These are phyloP conservation scores for Apoderus coryli DNA, from an alignment of 2,888 invertebrate species.

Conservation along the genomic window DNA sequence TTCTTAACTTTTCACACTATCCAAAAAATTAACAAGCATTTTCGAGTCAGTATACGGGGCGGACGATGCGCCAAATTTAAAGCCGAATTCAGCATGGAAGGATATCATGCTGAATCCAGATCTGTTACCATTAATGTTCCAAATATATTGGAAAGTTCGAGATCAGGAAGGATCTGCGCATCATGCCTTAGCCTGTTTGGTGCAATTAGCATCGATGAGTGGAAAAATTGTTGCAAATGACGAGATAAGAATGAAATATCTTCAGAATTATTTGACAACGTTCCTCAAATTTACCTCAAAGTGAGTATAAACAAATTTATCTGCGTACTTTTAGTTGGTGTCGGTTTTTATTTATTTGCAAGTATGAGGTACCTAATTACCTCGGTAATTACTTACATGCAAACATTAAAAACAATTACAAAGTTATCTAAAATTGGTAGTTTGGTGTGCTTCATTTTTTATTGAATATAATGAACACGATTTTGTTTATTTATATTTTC, in stretches of 20 bases:
- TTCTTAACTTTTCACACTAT: conserved; percentile 33
- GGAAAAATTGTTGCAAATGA: conserved; percentile 37
- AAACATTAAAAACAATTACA: no score
- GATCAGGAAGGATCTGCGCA: conserved; percentile 58
- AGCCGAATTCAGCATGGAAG: conserved; percentile 53
- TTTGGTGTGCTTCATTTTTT: no score
- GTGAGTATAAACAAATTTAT: no score
- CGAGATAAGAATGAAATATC: conserved; percentile 39
- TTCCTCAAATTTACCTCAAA: conserved; percentile 44
- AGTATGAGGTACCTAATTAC: no score
- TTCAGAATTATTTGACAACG: conserved; percentile 42
- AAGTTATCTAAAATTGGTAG: no score
- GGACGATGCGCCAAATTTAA: conserved; percentile 45
- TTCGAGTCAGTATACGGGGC: conserved; percentile 55
- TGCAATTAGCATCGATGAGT: conserved; percentile 60
- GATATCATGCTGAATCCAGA: conserved; percentile 62
- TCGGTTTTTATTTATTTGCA: no score
- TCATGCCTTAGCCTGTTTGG: conserved; percentile 67
- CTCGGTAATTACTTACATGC: no score
- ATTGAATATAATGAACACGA: no score
- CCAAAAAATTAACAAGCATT: conserved; percentile 54
- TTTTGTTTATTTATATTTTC: no score
- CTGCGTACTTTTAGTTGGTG: no score
- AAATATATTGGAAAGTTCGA: conserved; percentile 69
- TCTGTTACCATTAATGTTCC: conserved; percentile 65